Conservation (phyloP, 1,140 invertebrate genomes). For the Calephelis virginiensis region DNA sequence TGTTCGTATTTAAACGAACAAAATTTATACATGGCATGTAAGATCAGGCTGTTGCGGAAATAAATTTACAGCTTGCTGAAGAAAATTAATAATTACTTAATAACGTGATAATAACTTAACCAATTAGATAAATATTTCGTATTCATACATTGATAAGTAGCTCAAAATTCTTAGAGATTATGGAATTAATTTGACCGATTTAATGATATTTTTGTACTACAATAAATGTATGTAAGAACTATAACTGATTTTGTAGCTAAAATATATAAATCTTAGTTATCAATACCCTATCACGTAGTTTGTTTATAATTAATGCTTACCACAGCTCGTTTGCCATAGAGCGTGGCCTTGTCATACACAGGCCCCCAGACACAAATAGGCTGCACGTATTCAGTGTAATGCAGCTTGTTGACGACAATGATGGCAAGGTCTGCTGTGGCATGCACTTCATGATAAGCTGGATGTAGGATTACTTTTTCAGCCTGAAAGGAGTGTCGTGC, state of each 20-base stretch:
- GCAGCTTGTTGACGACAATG: slow-evolving; percentile 55
- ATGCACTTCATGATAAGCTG: slow-evolving; percentile 42
- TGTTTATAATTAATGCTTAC: slow-evolving; percentile 37
- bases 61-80: too few species aligned
- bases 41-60: too few species aligned
- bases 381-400: slow-evolving; percentile 64
- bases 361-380: slow-evolving; percentile 72
- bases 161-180: too few species aligned
- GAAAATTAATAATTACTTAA: too few species aligned
- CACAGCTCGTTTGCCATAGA: slow-evolving; percentile 54
- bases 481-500: slow-evolving; percentile 48
- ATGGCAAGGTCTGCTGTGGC: slow-evolving; percentile 66
- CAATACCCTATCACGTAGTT: too few species aligned
- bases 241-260: too few species aligned
- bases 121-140: too few species aligned
- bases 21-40: too few species aligned
- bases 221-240: background rate
- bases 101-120: too few species aligned
- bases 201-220: background rate
- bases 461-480: slow-evolving; percentile 60
- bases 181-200: background rate
- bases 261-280: too few species aligned
- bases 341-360: slow-evolving; percentile 49
- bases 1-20: too few species aligned
- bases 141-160: too few species aligned